Evolutionary conservation across 2,797 vertebrate species (phyloP).

Genomic region (Phrynocephalus forsythii): DNA sequence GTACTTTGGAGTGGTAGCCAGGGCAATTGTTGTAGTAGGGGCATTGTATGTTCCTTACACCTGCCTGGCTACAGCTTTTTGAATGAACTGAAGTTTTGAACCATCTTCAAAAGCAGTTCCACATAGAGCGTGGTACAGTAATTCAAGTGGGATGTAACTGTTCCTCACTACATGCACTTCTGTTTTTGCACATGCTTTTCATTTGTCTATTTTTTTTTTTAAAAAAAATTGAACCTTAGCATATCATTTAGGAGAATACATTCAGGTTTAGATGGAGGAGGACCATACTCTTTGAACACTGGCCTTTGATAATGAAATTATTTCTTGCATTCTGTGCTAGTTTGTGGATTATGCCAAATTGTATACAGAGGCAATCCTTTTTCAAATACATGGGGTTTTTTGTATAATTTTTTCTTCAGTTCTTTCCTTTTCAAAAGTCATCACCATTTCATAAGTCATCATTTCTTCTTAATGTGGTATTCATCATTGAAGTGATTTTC

Average conservation of each 20-base stretch:
- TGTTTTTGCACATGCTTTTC: background rate
- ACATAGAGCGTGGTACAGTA: no score
- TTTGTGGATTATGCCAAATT: background rate
- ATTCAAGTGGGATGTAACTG: no score
- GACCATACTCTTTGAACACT: no score
- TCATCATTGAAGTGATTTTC: background rate
- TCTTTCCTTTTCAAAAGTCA: background rate
- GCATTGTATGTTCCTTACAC: no score
- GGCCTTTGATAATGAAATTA: background rate
- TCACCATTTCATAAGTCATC: constrained; percentile 1
- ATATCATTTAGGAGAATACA: no score
- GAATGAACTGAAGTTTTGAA: no score
- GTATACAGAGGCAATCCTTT: background rate
- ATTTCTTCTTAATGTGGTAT: constrained; percentile 11
- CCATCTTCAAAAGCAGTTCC: no score
- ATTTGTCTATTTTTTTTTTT: background rate
- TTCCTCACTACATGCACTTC: background rate
- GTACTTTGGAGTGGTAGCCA: no score
- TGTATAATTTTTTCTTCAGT: background rate
- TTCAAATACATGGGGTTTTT: background rate
- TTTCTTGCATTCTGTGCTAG: background rate
- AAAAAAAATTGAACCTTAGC: background rate
- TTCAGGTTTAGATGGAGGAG: background rate
- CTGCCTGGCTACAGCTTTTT: no score
- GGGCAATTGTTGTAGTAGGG: no score